These are phyloP conservation scores for Pogonophryne albipinna DNA, from an alignment of 2,797 vertebrate genomes.

Conservation along the genomic window DNA sequence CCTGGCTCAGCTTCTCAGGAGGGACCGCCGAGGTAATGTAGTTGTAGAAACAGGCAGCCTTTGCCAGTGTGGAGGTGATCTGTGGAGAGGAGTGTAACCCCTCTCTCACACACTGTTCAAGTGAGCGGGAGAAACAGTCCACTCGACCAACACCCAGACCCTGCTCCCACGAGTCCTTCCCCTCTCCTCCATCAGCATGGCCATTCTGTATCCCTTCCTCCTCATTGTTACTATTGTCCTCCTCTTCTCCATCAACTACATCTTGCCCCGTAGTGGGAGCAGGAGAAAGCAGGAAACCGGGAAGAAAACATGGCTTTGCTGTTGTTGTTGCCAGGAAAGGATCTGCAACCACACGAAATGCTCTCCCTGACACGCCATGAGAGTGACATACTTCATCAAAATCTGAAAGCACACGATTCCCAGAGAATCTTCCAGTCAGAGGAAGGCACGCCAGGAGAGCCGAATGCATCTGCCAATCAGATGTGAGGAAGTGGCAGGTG, in stretches of 20 bases:
- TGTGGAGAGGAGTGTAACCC: slow-evolving; percentile 80
- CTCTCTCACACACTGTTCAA: slow-evolving; percentile 83
- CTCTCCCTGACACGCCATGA: slow-evolving; percentile 82
- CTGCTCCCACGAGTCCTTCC: slow-evolving; percentile 81
- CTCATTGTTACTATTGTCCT: slow-evolving; percentile 33
- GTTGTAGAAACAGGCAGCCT: slow-evolving; percentile 85
- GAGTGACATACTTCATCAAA: slow-evolving; percentile 86
- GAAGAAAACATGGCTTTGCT: slow-evolving; percentile 76
- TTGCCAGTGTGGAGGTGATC: slow-evolving; percentile 79
- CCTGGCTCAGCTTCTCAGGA: slow-evolving; percentile 85
- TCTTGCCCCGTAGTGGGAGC: slow-evolving; percentile 55
- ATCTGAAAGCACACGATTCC: slow-evolving; percentile 80
- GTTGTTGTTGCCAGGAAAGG: slow-evolving; percentile 47
- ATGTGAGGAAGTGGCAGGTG: slow-evolving; percentile 87
- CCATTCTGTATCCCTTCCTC: slow-evolving; percentile 72
- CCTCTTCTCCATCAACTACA: slow-evolving; percentile 61
- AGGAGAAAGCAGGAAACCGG: slow-evolving; percentile 76
- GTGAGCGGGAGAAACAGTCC: slow-evolving; percentile 85
- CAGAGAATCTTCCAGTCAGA: slow-evolving; percentile 72
- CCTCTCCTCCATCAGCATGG: slow-evolving; percentile 54
- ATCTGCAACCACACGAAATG: slow-evolving; percentile 84
- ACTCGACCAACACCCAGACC: slow-evolving; percentile 81
- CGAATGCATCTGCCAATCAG: slow-evolving; percentile 87
- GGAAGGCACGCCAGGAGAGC: slow-evolving; percentile 86
- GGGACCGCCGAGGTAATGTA: slow-evolving; percentile 86